Conservation (phyloP, 2,888 invertebrate species). For the Ormyrus thymus region DNA sequence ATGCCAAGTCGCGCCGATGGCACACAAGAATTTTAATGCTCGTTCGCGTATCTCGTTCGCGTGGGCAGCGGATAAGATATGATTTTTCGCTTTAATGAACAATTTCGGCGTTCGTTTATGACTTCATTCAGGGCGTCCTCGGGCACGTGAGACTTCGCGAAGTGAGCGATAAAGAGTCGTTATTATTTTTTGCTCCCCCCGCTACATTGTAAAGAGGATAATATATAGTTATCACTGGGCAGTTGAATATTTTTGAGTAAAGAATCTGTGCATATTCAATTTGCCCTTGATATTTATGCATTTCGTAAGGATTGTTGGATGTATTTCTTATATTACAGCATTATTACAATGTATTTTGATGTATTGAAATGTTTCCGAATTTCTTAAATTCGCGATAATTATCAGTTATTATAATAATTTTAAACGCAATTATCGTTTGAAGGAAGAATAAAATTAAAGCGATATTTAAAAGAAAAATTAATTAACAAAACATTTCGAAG, state of each 20-base stretch:
- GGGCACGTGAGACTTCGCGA: neutral
- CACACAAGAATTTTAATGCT: constrained; percentile 12
- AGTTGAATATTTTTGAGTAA: constrained; percentile 8
- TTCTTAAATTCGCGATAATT: too few species aligned
- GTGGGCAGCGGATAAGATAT: constrained; percentile 28
- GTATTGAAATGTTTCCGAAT: too few species aligned
- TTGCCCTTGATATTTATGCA: too few species aligned
- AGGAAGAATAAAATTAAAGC: too few species aligned
- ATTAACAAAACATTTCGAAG: too few species aligned
- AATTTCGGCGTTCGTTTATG: constrained; percentile 45
- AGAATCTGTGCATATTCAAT: neutral
- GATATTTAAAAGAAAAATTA: too few species aligned
- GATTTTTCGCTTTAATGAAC: constrained; percentile 46
- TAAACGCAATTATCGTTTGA: too few species aligned
- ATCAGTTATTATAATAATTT: too few species aligned
- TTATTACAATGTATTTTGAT: too few species aligned
- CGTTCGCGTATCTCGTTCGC: constrained; percentile 8
- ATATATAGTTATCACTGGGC: constrained; percentile 7
- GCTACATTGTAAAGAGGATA: constrained; percentile 20
- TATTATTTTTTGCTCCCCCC: constrained; percentile 2
- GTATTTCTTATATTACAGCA: too few species aligned
- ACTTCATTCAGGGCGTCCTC: constrained; percentile 18
- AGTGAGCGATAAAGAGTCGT: constrained; percentile 15
- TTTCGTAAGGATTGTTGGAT: too few species aligned
- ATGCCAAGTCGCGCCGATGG: constrained; percentile 12